These are phyloP conservation scores for Connochaetes taurinus DNA, from an alignment of 2,113 vertebrate species.

Conservation along the genomic window DNA sequence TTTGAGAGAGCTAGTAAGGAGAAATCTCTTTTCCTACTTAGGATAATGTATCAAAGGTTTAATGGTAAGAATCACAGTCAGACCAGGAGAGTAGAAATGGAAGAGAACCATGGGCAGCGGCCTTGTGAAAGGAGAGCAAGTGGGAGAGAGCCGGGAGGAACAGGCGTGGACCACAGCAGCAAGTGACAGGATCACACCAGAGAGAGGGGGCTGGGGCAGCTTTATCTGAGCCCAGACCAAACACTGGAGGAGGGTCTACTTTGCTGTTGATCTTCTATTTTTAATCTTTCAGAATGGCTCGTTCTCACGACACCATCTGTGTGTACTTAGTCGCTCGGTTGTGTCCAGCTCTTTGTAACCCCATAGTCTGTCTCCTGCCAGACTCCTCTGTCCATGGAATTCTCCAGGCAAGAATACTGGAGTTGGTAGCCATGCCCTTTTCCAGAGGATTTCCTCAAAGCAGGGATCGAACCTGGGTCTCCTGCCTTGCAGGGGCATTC, in stretches of 20 bases:
- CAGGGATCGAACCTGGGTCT: not conserved
- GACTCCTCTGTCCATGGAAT: not conserved
- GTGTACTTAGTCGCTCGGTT: not conserved
- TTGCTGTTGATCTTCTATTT: not conserved
- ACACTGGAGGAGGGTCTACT: not conserved
- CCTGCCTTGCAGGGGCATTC: not conserved
- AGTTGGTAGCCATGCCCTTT: not conserved
- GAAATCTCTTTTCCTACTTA: not conserved
- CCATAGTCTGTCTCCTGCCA: not conserved
- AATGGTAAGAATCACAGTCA: not conserved
- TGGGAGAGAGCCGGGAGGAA: not conserved
- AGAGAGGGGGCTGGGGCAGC: no score
- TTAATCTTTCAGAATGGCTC: not conserved
- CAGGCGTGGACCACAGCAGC: not conserved
- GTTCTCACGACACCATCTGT: not conserved
- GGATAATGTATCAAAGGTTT: not conserved
- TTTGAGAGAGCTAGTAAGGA: not conserved
- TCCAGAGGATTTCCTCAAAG: not conserved
- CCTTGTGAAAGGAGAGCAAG: not conserved
- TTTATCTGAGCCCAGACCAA: not conserved
- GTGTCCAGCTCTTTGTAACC: not conserved
- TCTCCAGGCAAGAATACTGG: not conserved
- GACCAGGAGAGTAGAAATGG: not conserved
- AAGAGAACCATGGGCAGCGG: not conserved
- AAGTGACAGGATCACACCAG: accelerated